A percentile compares a stretch with the other conserved stretches of the same genome.
Conservation (phyloP, 2,797 vertebrate species). For the Micrastur ruficollis region DNA sequence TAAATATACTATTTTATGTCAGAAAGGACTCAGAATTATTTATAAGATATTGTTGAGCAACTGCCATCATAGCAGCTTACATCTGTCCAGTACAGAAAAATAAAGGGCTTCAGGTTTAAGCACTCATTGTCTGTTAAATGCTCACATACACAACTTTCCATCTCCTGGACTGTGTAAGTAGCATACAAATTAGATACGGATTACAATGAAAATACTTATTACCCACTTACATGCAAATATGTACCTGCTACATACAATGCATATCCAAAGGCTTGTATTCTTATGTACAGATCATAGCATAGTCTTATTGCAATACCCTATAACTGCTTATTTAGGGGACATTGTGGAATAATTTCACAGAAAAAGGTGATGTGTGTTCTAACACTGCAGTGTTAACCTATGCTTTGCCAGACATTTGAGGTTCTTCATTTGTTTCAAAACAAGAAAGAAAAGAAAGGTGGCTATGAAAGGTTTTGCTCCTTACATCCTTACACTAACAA, state of each 20-base stretch:
- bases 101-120: constrained; percentile 32
- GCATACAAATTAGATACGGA: neutral
- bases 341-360: neutral
- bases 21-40: constrained; percentile 55
- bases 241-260: neutral
- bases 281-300: neutral
- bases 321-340: neutral
- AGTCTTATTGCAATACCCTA: neutral
- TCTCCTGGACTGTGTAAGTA: neutral
- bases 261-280: neutral
- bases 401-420: neutral
- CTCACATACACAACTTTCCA: constrained; percentile 30
- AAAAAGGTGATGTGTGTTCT: neutral
- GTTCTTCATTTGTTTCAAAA: neutral
- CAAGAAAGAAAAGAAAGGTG: neutral
- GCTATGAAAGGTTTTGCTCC: neutral
- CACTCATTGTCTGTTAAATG: neutral
- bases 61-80: neutral
- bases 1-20: constrained; percentile 68
- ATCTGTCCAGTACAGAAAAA: constrained; percentile 16
- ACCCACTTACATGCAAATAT: neutral
- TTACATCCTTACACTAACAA: neutral
- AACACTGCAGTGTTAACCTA: neutral
- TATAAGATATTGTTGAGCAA: constrained; percentile 28
- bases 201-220: constrained; percentile 23